Conservation (phyloP, 1,140 invertebrate species). For the Chlorops oryzae region DNA sequence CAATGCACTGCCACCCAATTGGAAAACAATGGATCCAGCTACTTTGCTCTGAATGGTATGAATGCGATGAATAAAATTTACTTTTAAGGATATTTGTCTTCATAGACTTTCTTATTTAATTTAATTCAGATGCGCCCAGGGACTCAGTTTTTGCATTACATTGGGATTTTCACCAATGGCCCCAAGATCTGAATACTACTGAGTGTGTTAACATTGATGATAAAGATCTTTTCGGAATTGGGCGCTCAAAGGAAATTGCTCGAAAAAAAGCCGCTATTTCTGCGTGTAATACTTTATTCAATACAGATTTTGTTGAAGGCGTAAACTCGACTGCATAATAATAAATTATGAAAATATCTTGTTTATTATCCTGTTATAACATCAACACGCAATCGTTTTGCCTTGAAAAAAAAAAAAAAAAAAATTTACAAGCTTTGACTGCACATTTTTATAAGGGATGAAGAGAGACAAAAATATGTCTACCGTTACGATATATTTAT, state of each 20-base stretch:
- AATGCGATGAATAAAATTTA: neutral
- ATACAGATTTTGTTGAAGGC: constrained; percentile 38
- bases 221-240: constrained; percentile 49
- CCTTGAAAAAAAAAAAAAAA: no score
- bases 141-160: constrained; percentile 57
- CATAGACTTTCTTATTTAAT: neutral
- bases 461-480: no score
- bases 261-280: constrained; percentile 50
- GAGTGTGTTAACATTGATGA: constrained; percentile 52
- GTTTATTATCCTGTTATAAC: no score
- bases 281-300: constrained; percentile 50
- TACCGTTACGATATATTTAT: constrained; percentile 37
- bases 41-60: constrained; percentile 59
- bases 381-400: no score
- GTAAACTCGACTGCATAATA: no score
- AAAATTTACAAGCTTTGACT: no score
- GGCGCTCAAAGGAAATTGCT: constrained; percentile 52
- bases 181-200: constrained; percentile 55
- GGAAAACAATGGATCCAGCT: constrained; percentile 61
- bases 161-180: constrained; percentile 54
- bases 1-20: constrained; percentile 54
- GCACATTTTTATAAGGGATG: no score
- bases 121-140: constrained; percentile 63
- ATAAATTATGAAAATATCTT: no score
- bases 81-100: neutral